Conservation (phyloP, 2,113 vertebrate species). For the Myiagra hebetior region DNA sequence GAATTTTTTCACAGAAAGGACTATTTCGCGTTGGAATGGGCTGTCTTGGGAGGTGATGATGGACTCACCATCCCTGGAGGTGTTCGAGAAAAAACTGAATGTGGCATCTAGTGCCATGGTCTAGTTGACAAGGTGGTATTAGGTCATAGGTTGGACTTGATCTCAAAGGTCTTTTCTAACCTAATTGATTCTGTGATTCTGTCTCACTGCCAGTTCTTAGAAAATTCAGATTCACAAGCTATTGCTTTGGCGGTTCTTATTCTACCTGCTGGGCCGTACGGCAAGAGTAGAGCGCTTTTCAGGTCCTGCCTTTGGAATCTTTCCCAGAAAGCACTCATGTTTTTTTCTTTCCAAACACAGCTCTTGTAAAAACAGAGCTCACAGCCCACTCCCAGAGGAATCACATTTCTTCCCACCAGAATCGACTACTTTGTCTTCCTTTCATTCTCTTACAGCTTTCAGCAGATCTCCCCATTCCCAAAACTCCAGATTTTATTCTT, state of each 20-base stretch:
- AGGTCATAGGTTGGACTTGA: not conserved
- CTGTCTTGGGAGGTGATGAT: not conserved
- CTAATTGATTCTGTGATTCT: not conserved
- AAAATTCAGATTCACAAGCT: not conserved
- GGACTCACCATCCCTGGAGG: not conserved
- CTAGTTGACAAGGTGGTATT: not conserved
- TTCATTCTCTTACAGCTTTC: not conserved
- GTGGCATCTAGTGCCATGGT: not conserved
- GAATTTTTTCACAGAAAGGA: not conserved
- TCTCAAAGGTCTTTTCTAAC: not conserved
- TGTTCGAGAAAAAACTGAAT: not conserved
- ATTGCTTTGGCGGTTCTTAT: not conserved
- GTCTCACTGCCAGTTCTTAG: not conserved
- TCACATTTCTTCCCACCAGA: not conserved
- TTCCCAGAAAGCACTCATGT: not conserved
- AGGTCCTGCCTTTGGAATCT: rapidly evolving
- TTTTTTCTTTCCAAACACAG: not conserved
- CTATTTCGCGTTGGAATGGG: not conserved
- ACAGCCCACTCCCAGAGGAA: not conserved
- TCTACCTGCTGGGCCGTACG: not conserved
- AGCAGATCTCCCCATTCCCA: not conserved
- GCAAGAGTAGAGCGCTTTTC: not conserved
- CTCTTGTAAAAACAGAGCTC: not conserved
- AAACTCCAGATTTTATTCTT: not conserved
- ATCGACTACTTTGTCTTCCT: not conserved